Base-by-base conservation (phyloP, 2,113 vertebrate genomes). In the Eira barbara region DNA sequence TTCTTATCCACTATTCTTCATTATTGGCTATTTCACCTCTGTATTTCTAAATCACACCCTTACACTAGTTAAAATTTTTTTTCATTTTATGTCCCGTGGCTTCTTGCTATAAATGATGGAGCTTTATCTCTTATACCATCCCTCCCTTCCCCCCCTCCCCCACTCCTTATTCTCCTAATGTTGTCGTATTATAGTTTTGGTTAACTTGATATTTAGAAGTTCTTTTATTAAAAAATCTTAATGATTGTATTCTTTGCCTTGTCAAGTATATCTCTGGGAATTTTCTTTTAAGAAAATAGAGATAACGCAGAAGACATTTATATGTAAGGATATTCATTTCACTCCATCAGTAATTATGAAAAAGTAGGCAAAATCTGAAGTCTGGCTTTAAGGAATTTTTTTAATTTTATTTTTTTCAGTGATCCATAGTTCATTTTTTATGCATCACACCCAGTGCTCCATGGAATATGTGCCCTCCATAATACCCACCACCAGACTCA, bases 201-300 rank as follows among this genome's bases (percentile, higher is more conserved):
- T 80, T 91, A 95, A 97, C 86, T 91, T 69, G 79, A 85, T 76
- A 91, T 65, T 91, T 81, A 63, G 25, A 96, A 86, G 42, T 95
- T 55, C n/a, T 96, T 78, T 92, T 34, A 29, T 79, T 39, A 52
- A 91, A 36, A 3, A 74, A 0, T 52, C 65, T 83, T 73, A 61
- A 42, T 89, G 15, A 34, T 88, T 91, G 4, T 23, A 63, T 7
- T 91, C 36, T 90, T 52, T 69, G 61, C 10, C 34, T 93, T 94
- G 76, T 84, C 23, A 95, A 74, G 8, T 61, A n/a, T 87, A 57
- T 61, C 27, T 65, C 29, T 89, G 25, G 29, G n/a, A 84, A 80
- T 45, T 79, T 91, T 91, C 61, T 73, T 91, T 95, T 88, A 76
- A 93, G 23, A 87, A 47, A 69, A 61, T 89, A 69, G 81, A 88